These are phyloP conservation scores for Drosophila pruinosa DNA, from an alignment of 1,140 invertebrate genomes.

Conservation along the genomic window DNA sequence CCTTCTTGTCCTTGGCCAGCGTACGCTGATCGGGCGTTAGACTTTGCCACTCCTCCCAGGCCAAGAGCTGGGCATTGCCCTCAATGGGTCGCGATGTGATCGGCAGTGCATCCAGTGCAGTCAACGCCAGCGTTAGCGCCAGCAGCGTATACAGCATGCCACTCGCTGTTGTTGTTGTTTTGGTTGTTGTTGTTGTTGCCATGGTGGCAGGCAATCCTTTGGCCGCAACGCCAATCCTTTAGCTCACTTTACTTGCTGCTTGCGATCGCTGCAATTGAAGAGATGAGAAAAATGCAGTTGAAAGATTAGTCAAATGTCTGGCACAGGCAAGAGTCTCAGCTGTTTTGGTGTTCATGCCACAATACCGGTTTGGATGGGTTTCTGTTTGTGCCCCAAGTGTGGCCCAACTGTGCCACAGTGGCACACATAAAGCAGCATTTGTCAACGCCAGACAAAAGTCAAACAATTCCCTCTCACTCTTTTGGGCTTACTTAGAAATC, in stretches of 20 bases:
- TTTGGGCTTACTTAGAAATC: neutral
- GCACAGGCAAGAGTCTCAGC: too few relatives aligned
- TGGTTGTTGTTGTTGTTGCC: conserved; percentile 7
- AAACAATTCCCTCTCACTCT: neutral
- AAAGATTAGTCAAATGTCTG: conserved; percentile 21
- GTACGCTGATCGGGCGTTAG: conserved; percentile 62
- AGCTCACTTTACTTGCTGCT: conserved; percentile 6
- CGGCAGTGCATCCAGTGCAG: conserved; percentile 65
- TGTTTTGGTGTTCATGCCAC: neutral
- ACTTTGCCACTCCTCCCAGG: conserved; percentile 77
- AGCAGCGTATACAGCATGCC: conserved; percentile 13
- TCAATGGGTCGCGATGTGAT: conserved; percentile 80
- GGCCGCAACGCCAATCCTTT: conserved; percentile 11
- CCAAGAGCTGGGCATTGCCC: conserved; percentile 73
- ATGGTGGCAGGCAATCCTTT: conserved; percentile 23
- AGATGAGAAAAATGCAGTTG: neutral
- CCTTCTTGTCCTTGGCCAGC: conserved; percentile 71
- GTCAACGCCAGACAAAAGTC: neutral
- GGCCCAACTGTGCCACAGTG: conserved; percentile 30
- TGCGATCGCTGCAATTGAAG: conserved; percentile 25
- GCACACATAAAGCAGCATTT: conserved; percentile 10
- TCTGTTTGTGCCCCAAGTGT: neutral
- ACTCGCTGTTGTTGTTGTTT: neutral
- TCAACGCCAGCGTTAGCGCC: neutral
- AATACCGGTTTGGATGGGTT: conserved; percentile 31